Conservation (phyloP, 2,888 invertebrate species). For the Heliconius sara region DNA sequence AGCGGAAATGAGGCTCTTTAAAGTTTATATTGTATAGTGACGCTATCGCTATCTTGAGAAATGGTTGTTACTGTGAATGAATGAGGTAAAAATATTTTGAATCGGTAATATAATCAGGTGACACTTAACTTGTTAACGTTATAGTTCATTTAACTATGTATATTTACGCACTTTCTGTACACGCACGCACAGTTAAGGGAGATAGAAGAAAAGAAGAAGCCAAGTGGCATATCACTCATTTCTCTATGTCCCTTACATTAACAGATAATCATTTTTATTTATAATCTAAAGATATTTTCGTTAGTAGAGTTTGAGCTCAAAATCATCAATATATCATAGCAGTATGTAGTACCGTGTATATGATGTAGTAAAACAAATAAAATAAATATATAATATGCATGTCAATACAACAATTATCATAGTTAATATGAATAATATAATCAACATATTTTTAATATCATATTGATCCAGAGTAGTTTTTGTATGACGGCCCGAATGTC, state of each 20-base stretch:
- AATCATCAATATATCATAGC: too few species aligned
- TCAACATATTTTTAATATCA: too few species aligned
- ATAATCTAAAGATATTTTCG: not conserved
- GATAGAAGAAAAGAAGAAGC: too few species aligned
- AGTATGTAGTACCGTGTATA: too few species aligned
- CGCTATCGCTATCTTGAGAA: slow-evolving; percentile 32
- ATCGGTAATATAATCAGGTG: not conserved
- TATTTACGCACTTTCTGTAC: not conserved
- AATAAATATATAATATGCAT: too few species aligned
- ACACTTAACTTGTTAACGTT: not conserved
- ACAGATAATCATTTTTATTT: not conserved
- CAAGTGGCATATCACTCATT: too few species aligned
- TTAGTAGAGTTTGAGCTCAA: not conserved
- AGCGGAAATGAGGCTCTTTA: slow-evolving; percentile 29
- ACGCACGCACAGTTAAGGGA: too few species aligned
- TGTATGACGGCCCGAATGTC: too few species aligned
- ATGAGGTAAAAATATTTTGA: not conserved
- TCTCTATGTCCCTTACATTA: not conserved
- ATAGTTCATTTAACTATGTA: not conserved
- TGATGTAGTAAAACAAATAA: too few species aligned
- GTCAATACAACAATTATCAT: too few species aligned
- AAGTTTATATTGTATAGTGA: slow-evolving; percentile 31
- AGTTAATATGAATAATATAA: too few species aligned
- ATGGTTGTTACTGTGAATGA: slow-evolving; percentile 17
- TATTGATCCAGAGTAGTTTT: too few species aligned